Percentiles rank a stretch among this genome's conserved stretches.
These are phyloP conservation scores for Rhinolophus ferrumequinum DNA, from an alignment of 2,113 vertebrate species.

Conservation along the genomic window DNA sequence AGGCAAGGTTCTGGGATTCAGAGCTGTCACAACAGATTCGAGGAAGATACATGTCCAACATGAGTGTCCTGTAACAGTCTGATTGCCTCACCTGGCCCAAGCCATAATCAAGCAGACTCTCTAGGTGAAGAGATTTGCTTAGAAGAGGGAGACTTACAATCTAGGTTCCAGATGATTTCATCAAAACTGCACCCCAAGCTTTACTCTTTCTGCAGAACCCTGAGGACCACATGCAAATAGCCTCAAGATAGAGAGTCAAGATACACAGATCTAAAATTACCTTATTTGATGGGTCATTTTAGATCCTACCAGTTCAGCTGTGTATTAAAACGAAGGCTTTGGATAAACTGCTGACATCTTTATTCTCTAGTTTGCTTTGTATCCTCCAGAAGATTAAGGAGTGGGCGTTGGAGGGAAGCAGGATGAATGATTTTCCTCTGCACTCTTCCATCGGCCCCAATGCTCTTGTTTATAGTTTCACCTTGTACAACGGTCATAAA, in stretches of 20 bases:
- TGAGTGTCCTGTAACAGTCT: neutral
- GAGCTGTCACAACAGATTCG: neutral
- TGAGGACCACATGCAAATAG: neutral
- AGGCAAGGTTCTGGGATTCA: neutral
- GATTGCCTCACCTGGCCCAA: neutral
- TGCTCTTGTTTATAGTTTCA: slow-evolving; percentile 74
- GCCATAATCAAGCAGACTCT: neutral
- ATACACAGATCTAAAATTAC: neutral
- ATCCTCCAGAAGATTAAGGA: slow-evolving; percentile 13
- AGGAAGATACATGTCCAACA: neutral
- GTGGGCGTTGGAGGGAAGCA: neutral
- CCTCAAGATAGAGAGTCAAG: neutral
- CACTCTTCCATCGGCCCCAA: neutral
- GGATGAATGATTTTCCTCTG: slow-evolving; percentile 3
- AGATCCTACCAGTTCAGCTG: slow-evolving; percentile 60
- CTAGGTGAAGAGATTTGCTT: neutral
- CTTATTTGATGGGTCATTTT: neutral
- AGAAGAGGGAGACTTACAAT: neutral
- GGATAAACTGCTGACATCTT: neutral
- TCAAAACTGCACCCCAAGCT: neutral
- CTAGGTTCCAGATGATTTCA: neutral
- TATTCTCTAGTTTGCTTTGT: slow-evolving; percentile 19
- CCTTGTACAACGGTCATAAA: slow-evolving; percentile 84
- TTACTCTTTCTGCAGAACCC: neutral
- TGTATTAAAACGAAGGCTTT: slow-evolving; percentile 51